Conservation (phyloP, 1,140 invertebrate genomes). For the Hestina assimilis region DNA sequence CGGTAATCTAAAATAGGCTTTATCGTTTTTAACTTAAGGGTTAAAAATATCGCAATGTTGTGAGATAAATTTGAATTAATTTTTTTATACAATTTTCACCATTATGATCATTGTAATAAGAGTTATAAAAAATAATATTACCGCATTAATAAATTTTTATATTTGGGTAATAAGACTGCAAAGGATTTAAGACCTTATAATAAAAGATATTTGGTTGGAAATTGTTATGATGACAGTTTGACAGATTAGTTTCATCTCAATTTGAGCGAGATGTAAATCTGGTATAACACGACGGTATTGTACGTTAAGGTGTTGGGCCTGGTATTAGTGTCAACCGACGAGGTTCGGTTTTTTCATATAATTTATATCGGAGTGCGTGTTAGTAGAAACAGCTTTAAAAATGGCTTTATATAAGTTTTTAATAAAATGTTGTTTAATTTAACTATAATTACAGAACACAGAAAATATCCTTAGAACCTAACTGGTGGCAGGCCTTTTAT, state of each 20-base stretch:
- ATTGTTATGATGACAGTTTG: background rate
- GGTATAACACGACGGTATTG: constrained; percentile 6
- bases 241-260: constrained; percentile 1
- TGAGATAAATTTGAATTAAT: background rate
- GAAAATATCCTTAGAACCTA: too few species aligned
- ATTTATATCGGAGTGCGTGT: background rate
- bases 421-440: background rate
- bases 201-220: background rate
- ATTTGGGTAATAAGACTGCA: background rate
- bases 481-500: too few species aligned
- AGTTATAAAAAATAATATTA: background rate
- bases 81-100: background rate
- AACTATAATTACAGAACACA: too few species aligned
- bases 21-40: background rate
- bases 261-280: constrained; percentile 1
- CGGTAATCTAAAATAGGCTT: background rate
- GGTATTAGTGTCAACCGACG: constrained; percentile 9
- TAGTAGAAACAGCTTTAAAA: background rate
- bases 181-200: background rate
- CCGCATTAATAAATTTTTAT: background rate
- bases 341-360: background rate
- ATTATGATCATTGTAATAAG: background rate
- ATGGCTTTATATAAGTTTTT: background rate
- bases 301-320: background rate
- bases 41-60: background rate